phyloP scores from a whole-genome alignment of 2,888 invertebrate species.

The Hesperia comma region DNA sequence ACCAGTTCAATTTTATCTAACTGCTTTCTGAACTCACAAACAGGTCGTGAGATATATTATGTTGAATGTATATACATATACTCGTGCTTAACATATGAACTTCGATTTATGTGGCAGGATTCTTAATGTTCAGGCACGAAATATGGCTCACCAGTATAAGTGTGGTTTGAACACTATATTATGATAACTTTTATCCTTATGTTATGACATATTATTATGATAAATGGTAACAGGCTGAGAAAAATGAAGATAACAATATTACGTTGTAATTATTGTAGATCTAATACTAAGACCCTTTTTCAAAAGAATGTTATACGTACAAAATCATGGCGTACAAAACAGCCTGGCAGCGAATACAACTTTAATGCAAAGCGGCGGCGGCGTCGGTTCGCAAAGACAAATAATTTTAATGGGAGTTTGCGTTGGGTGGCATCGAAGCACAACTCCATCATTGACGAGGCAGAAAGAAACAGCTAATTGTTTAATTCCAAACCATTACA shows the following conservation, averaged over 20 bases:
- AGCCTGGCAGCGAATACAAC: background rate
- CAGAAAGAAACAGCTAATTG: conserved; percentile 82
- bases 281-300: background rate
- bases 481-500: conserved; percentile 82
- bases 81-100: too few relatives aligned
- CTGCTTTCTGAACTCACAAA: conserved; percentile 22
- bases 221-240: too few relatives aligned
- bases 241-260: too few relatives aligned
- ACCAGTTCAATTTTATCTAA: conserved; percentile 25
- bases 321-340: background rate
- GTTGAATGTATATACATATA: background rate
- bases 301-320: background rate
- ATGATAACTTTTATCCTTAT: background rate
- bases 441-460: conserved; percentile 71
- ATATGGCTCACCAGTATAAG: background rate
- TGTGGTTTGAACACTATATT: too few relatives aligned
- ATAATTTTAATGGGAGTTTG: conserved; percentile 22
- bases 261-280: conserved; percentile 1
- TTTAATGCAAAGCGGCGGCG: background rate
- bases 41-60: conserved; percentile 12
- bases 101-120: background rate
- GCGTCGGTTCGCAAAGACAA: conserved; percentile 7
- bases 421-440: conserved; percentile 39
- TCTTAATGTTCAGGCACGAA: background rate
- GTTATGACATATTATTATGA: too few relatives aligned